phyloP scores from a whole-genome alignment of 2,888 invertebrate species.

The Parnassius smintheus region DNA sequence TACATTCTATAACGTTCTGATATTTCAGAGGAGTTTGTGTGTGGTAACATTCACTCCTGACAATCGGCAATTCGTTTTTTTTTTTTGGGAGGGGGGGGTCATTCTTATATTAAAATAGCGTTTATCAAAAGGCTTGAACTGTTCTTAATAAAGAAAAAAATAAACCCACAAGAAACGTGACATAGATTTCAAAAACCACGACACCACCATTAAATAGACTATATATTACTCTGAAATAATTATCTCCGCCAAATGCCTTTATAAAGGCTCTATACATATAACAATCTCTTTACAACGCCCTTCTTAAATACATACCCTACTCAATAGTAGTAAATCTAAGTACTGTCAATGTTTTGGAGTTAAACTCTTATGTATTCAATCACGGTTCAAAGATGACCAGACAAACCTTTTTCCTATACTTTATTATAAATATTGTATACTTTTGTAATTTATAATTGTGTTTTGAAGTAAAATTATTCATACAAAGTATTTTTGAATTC shows the following conservation, averaged over 20 bases:
- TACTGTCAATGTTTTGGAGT: constrained; percentile 10
- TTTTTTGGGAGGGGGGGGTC: constrained; percentile 2
- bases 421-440: background rate
- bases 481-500: no score
- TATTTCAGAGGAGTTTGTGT: constrained; percentile 41
- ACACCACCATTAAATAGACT: constrained; percentile 32
- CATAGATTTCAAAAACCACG: constrained; percentile 28
- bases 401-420: background rate
- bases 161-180: constrained; percentile 17
- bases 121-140: background rate
- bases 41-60: constrained; percentile 40
- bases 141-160: background rate
- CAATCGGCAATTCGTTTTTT: constrained; percentile 30
- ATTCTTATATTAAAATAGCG: background rate
- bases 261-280: constrained; percentile 19
- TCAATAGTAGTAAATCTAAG: constrained; percentile 19
- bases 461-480: no score
- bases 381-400: background rate
- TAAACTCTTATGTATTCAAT: constrained; percentile 2
- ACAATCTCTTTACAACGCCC: constrained; percentile 31
- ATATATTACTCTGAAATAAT: constrained; percentile 25
- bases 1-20: background rate
- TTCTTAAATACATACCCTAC: constrained; percentile 33
- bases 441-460: background rate
- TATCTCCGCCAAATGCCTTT: constrained; percentile 9